A percentile compares a stretch with the other conserved stretches of the same genome.
phyloP scores from a whole-genome alignment of 1,140 invertebrate species.

The Heterodera schachtii region DNA sequence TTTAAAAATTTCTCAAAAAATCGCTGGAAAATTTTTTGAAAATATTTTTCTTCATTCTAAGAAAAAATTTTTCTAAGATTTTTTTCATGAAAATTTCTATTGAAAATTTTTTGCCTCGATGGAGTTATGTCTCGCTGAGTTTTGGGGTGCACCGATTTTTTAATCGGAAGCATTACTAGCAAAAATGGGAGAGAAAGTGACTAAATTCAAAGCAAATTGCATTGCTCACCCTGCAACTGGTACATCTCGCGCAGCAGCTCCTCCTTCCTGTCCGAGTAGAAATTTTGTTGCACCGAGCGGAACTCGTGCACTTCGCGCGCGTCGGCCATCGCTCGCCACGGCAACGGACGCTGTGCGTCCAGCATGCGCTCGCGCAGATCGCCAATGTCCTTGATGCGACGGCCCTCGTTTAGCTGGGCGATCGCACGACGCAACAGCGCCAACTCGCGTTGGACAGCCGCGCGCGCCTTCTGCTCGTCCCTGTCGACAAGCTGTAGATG shows the following conservation, averaged over 20 bases:
- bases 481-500: background rate
- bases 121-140: no score
- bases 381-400: slow-evolving; percentile 16
- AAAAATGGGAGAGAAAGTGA: no score
- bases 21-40: no score
- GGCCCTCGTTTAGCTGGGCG: slow-evolving; percentile 26
- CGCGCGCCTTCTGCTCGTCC: slow-evolving; percentile 8
- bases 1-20: no score
- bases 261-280: slow-evolving; percentile 15
- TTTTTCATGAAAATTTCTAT: no score
- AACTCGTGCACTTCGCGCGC: slow-evolving; percentile 28
- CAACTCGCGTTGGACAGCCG: background rate
- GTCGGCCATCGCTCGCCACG: slow-evolving; percentile 33
- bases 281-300: slow-evolving; percentile 29
- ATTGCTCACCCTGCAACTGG: slow-evolving; percentile 24
- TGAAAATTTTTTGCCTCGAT: no score
- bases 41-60: no score
- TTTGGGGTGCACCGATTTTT: no score
- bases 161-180: no score
- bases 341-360: slow-evolving; percentile 22
- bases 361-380: slow-evolving; percentile 13
- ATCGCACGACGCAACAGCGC: slow-evolving; percentile 4
- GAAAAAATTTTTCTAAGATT: no score
- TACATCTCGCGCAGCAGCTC: slow-evolving; percentile 34
- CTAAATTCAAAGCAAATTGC: no score